Evolutionary conservation across 2,797 vertebrate genomes (phyloP).

Genomic region (Delichon dasypus): DNA sequence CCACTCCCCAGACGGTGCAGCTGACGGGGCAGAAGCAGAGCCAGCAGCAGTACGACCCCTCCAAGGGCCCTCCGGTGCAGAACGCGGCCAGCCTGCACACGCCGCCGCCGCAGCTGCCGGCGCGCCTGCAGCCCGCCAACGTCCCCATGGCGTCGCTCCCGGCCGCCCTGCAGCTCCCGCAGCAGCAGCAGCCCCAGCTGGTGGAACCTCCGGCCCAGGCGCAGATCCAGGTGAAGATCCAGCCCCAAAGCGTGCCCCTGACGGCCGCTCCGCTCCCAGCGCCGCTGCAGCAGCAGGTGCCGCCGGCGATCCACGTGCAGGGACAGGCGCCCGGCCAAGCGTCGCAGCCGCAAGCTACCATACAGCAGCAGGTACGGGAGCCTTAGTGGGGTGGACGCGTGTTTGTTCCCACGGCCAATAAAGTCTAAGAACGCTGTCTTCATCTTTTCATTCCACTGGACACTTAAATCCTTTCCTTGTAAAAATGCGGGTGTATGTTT

Average conservation of each 20-base stretch:
- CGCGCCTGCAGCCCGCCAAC: constrained; percentile 77
- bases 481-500: background rate
- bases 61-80: constrained; percentile 91
- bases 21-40: constrained; percentile 91
- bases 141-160: constrained; percentile 80
- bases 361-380: constrained; percentile 75
- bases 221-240: constrained; percentile 82
- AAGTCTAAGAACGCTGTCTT: accelerated
- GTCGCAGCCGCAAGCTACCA: constrained; percentile 76
- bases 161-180: constrained; percentile 75
- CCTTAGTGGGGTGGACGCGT: accelerated
- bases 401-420: background rate
- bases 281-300: constrained; percentile 84
- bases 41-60: constrained; percentile 92
- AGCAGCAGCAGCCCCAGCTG: constrained; percentile 78
- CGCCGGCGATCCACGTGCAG: constrained; percentile 82
- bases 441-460: background rate
- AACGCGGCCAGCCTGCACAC: constrained; percentile 91
- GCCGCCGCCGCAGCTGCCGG: constrained; percentile 87
- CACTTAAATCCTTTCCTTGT: background rate
- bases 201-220: constrained; percentile 56
- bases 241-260: constrained; percentile 71
- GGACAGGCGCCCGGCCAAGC: constrained; percentile 74
- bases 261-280: constrained; percentile 76
- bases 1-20: constrained; percentile 88